Base-by-base conservation (phyloP, 64 coral and sea anemone species). In the Actinia equina region DNA sequence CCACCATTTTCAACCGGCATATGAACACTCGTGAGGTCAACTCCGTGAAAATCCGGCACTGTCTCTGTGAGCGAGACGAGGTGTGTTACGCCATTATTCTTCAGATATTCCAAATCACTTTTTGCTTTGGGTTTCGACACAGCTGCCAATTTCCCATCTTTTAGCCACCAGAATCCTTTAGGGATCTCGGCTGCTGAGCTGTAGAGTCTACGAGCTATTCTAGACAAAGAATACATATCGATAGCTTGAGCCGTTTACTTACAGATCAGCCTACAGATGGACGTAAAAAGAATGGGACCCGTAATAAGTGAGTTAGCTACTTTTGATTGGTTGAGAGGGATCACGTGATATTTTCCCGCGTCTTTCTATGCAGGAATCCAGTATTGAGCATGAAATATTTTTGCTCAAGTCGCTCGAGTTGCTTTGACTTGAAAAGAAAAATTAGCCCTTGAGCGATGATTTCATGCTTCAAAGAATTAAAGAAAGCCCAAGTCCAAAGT, bases 41-140 rank as follows among this genome's bases (percentile, higher is more conserved):
- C 55, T 59, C 57, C 57, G 25, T 86, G 84, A 43, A 86, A 43
- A 14, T 54, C 52, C 30, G 83, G 83, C 7, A 43, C 17, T 9
- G 10, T 85, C 55, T 85, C 83, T 18, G 83, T 85, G 23, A 85
- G 53, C 16, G 83, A 85, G 22, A 86, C 84, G 13, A 86, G 41
- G 63, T 64, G 61, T 17, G 84, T 62, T 27, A 86, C 61, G 26
- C 58, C 59, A 63, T 64, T 86, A 16, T 59, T 62, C 43, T 60
- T 86, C 22, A 86, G 55, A 63, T 37, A 27, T 67, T 63, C 84
- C 6, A 86, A 62, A 37, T 86, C 84, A 46, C 23, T 41, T 67
- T 20, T 30, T n/a, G 26, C 41, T 45, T 69, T 86, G 43, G 84
- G 84, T 19, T 64, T 62, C 12, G 84, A 20, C 63, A 86, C 19